These are phyloP conservation scores for Alcedo atthis DNA, from an alignment of 2,797 vertebrate genomes.

Conservation along the genomic window DNA sequence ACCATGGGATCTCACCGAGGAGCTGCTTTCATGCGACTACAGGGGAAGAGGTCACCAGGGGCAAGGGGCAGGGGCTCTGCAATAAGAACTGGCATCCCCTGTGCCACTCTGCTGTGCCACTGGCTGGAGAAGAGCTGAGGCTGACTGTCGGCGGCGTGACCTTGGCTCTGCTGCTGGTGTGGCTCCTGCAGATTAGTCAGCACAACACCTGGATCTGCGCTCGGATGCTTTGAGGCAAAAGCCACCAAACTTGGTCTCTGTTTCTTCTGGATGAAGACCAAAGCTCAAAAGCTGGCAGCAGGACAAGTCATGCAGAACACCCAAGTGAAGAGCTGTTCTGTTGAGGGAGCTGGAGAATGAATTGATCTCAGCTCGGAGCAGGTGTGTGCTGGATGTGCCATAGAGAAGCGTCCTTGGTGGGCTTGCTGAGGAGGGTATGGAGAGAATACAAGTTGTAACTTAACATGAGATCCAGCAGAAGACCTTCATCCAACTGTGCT, in stretches of 20 bases:
- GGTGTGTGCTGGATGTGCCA: not conserved
- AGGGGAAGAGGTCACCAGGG: not conserved
- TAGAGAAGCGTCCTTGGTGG: not conserved
- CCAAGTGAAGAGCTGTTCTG: constrained; percentile 10
- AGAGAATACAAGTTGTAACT: not conserved
- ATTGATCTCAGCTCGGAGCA: not conserved
- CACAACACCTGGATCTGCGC: not conserved
- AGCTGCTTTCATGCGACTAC: rapidly evolving
- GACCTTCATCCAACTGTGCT: not conserved
- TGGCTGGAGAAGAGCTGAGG: not conserved
- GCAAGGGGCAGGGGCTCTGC: not conserved
- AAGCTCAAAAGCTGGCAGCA: constrained; percentile 26
- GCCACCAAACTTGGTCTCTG: not conserved
- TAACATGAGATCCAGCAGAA: not conserved
- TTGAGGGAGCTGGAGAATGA: not conserved
- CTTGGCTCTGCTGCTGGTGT: not conserved
- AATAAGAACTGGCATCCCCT: not conserved
- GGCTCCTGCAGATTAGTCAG: not conserved
- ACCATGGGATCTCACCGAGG: not conserved
- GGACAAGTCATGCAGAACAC: constrained; percentile 18
- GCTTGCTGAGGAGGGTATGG: not conserved
- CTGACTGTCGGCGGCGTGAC: rapidly evolving
- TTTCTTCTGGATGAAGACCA: constrained; percentile 50
- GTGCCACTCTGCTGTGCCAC: not conserved
- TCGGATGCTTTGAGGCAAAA: not conserved